Evolutionary conservation across 1,140 invertebrate genomes (phyloP).

Genomic region (Neomicropteryx cornuta): DNA sequence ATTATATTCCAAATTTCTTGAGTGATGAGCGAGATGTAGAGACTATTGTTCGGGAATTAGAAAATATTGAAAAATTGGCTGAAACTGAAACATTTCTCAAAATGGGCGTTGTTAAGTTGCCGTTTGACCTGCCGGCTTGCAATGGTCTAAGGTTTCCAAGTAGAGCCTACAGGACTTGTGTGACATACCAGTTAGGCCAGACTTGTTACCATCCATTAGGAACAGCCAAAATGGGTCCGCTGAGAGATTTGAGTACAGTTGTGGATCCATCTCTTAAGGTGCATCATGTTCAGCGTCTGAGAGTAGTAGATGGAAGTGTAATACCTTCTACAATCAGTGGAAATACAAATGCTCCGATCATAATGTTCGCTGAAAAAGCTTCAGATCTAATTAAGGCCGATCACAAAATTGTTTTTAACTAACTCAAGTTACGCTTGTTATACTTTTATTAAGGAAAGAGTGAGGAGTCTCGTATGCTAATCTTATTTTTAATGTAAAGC

Average conservation of each 20-base stretch:
- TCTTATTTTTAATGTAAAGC: no score
- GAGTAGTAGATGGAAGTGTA: constrained; percentile 21
- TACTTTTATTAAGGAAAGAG: no score
- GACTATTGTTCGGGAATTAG: constrained; percentile 18
- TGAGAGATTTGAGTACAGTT: constrained; percentile 41
- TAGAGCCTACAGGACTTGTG: constrained; percentile 33
- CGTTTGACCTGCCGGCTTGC: constrained; percentile 6
- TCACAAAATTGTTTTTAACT: no score
- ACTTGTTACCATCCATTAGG: constrained; percentile 36
- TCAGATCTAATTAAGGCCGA: constrained; percentile 17
- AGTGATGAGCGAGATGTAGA: constrained; percentile 29
- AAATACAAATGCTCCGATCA: constrained; percentile 16
- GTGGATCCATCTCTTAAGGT: constrained; percentile 35
- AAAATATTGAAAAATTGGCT: neutral
- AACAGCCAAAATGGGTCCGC: constrained; percentile 40
- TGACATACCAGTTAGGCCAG: constrained; percentile 19
- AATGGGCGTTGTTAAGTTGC: neutral
- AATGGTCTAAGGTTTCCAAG: constrained; percentile 5
- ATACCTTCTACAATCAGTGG: constrained; percentile 17
- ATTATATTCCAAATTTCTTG: constrained; percentile 46
- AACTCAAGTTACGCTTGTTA: no score
- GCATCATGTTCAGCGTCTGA: constrained; percentile 21
- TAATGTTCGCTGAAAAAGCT: constrained; percentile 18
- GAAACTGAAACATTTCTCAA: neutral
- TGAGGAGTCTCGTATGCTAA: no score